Evolutionary conservation across 2,797 vertebrate genomes (phyloP), one percentile per base, ranked within the genome.

Genomic region (Enteromius treurensis): DNA sequence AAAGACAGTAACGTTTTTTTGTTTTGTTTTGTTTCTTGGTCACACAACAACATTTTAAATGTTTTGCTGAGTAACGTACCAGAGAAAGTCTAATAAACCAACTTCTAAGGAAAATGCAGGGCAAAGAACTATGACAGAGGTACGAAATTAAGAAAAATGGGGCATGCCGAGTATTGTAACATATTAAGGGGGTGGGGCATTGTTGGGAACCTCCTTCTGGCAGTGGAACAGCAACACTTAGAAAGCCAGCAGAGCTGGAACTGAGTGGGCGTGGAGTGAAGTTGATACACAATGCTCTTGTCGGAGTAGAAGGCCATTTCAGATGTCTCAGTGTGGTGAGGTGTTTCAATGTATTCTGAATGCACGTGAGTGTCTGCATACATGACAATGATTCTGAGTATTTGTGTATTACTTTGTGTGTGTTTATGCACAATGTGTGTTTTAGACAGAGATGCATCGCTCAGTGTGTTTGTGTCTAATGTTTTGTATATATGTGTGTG

Each of bases 281-380:
- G 83, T 79, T 84, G 93, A 93, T 93, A 93, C 93, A 95, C 95
- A 95, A 94, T 94, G 94, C 95, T 95, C 92, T 93, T 92, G 94
- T 95, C 94, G 93, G 94, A 95, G 91, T 93, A 93, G 92, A 95
- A 95, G 95, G 95, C 94, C 94, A 95, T 96, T 94, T 94, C 75
- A 85, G 78, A 77, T 82, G 79, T 85, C 80, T 87, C 45, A 79
- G 83, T 88, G 76, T 79, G 76, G 79, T 75, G 81, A 81, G 80
- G 85, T 85, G 80, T 88, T 79, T 60, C 45, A 76, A 75, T 80
- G 73, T 87, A 68, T 80, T 70, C 26, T 79, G 81, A 69, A 70
- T 55, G 82, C 70, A 85, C 64, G 78, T 87, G 64, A 80, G 80
- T 55, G 82, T 87, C 73, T 85, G 84, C 23, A 58, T 86, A 80